These are phyloP conservation scores for Ictidomys tridecemlineatus DNA, from an alignment of 2,113 vertebrate genomes.

Conservation along the genomic window DNA sequence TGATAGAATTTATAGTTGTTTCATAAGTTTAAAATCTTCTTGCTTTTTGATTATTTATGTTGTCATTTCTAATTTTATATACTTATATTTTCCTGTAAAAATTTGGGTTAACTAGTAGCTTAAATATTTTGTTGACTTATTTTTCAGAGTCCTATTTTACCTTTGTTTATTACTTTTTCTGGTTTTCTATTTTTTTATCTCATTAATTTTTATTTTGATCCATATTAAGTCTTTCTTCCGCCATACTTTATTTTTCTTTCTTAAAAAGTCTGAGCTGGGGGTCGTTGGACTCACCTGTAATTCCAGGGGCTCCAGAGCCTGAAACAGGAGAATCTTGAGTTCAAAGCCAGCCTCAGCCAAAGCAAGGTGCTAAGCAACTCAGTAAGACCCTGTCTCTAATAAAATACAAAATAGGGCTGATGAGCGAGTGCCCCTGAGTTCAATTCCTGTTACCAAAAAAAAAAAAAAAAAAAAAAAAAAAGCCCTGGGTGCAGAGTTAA, in stretches of 20 bases:
- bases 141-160: not conserved
- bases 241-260: not conserved
- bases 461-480: not conserved
- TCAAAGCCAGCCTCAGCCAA: no score
- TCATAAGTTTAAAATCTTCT: not conserved
- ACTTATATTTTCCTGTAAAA: not conserved
- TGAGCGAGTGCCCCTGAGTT: no score
- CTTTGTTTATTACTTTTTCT: not conserved
- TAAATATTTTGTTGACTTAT: conserved; percentile 6
- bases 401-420: no score
- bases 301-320: no score
- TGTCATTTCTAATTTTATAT: not conserved
- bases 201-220: not conserved
- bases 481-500: not conserved
- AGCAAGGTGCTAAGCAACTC: no score
- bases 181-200: not conserved
- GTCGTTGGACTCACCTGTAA: no score
- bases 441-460: no score
- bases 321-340: no score
- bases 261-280: not conserved
- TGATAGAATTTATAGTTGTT: not conserved
- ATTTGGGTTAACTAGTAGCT: not conserved
- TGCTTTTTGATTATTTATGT: not conserved
- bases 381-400: no score
- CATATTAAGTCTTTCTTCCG: not conserved